Conservation (phyloP, 2,888 invertebrate genomes). For the Biston stratarius region DNA sequence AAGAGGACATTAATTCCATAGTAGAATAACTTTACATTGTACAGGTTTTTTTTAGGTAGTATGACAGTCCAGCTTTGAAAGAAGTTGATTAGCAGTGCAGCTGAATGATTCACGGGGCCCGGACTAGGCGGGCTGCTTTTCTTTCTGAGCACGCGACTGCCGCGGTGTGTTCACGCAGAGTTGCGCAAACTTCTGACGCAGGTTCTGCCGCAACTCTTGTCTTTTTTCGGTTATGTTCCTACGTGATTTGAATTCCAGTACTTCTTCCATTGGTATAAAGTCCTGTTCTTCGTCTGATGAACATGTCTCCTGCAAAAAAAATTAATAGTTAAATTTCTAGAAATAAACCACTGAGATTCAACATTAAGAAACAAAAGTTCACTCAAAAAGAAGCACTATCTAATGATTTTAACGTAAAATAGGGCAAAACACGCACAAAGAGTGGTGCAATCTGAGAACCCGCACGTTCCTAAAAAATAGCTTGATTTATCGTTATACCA, state of each 20-base stretch:
- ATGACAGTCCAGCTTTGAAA: slow-evolving; percentile 27
- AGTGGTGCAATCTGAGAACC: too few relatives aligned
- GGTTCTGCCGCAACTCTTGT: slow-evolving; percentile 92
- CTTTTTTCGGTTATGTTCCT: slow-evolving; percentile 93
- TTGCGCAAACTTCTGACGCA: slow-evolving; percentile 94
- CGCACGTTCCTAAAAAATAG: too few relatives aligned
- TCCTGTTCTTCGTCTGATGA: slow-evolving; percentile 92
- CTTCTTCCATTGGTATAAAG: slow-evolving; percentile 95
- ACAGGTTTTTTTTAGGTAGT: neutral
- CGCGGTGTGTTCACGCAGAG: slow-evolving; percentile 88
- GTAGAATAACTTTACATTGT: neutral
- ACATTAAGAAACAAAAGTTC: too few relatives aligned
- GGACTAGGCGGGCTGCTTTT: slow-evolving; percentile 60
- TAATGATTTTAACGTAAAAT: too few relatives aligned
- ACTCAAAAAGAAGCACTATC: too few relatives aligned
- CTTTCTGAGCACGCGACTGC: slow-evolving; percentile 52
- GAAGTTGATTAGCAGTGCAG: slow-evolving; percentile 52
- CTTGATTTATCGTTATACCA: too few relatives aligned
- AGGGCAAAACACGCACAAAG: too few relatives aligned
- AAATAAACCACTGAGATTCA: neutral
- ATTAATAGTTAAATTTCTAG: neutral
- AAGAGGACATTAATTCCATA: neutral
- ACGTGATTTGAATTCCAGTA: slow-evolving; percentile 94
- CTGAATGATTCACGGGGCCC: slow-evolving; percentile 48
- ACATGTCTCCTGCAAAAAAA: slow-evolving; percentile 89